Base-by-base conservation (phyloP, 1,140 invertebrate genomes). In the Bactericera cockerelli region DNA sequence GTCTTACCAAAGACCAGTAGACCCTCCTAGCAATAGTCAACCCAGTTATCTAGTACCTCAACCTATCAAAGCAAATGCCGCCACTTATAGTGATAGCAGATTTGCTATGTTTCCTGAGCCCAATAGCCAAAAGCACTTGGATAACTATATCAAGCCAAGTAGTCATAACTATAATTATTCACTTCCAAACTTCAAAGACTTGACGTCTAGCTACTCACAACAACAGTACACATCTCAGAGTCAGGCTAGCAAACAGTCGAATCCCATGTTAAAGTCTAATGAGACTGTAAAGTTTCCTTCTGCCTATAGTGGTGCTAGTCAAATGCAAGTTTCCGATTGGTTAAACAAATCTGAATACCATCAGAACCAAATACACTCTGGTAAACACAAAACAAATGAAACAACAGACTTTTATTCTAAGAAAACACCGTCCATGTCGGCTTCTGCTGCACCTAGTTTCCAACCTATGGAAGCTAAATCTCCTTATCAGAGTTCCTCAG, bases 1-100 rank as follows among this genome's bases (percentile, higher is more conserved):
- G 22, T 49, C 19, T 49, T 10, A 49, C 42, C 42, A 49, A 49
- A 49, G 42, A n/a, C 42, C 42, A 8, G 42, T n/a, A 16, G 42
- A 49, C n/a, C 42, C 42, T 49, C n/a, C n/a, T 22, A 49, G 42
- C 22, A 49, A 22, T 49, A 49, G 42, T 49, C 42, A 49, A 49
- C 42, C n/a, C 6, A 49, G 42, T 49, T 49, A 49, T 49, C 22
- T 49, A 49, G 42, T 49, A 49, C 42, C 42, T 22, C 42, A 49
- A n/a, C 42, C 42, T 16, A 49, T 49, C 42, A 49, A 49, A 49
- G 42, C 42, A 6, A 49, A 49, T 49, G 42, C 42, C n/a, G 42
- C 42, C n/a, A 49, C 42, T n/a, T 49, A 49, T 16, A 49, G 42
- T n/a, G 42, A 49, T 49, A 49, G 42, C 19, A 49, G 42, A n/a